Evolutionary conservation across 2,888 invertebrate genomes (phyloP).

Genomic region (Leptura quadrifasciata): DNA sequence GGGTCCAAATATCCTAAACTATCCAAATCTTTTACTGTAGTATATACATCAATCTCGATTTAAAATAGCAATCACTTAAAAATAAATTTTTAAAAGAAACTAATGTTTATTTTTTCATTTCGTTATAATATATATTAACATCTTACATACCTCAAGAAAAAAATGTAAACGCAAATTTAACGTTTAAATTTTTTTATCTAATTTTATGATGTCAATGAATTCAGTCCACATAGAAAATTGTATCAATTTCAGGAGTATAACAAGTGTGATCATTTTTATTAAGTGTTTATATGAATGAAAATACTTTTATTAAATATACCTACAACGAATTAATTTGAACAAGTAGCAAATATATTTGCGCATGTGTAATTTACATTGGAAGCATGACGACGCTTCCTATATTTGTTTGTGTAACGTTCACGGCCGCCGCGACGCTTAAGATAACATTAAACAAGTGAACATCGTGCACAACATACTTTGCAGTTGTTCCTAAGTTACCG

Average conservation of each 20-base stretch:
- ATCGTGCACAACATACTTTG: constrained; percentile 42
- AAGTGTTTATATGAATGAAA: constrained; percentile 9
- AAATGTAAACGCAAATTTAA: background rate
- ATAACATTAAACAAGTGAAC: constrained; percentile 52
- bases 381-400: constrained; percentile 49
- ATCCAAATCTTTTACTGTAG: no score
- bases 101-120: background rate
- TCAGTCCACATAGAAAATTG: no score
- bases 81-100: background rate
- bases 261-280: no score
- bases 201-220: no score
- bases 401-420: constrained; percentile 49
- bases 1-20: no score
- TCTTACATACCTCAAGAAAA: background rate
- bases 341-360: constrained; percentile 19
- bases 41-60: no score
- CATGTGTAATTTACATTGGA: constrained; percentile 39
- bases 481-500: constrained; percentile 6
- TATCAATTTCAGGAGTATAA: no score
- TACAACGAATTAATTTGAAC: constrained; percentile 11
- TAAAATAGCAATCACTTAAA: background rate
- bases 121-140: background rate
- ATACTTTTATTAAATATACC: background rate
- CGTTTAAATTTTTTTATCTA: no score
- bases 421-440: constrained; percentile 55